Percentiles rank a stretch among this genome's conserved stretches.
Evolutionary conservation across 2,113 vertebrate species (phyloP).

Genomic region (Hucho hucho): DNA sequence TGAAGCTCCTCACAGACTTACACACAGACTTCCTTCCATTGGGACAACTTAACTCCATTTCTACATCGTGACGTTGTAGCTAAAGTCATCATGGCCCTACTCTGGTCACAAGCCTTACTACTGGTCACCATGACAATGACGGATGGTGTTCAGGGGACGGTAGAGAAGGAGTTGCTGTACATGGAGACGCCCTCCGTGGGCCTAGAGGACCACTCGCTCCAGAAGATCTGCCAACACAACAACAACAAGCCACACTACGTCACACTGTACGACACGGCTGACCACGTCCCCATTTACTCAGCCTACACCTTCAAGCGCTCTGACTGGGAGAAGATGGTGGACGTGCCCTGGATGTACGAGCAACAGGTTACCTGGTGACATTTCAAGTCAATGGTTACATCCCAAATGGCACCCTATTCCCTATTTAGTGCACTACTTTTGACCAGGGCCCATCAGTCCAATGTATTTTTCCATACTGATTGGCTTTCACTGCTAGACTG

Average conservation of each 20-base stretch:
- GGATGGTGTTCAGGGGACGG: slow-evolving; percentile 39
- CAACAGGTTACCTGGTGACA: slow-evolving; percentile 62
- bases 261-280: slow-evolving; percentile 60
- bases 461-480: too few species aligned
- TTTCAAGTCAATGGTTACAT: too few species aligned
- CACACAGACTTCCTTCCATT: not conserved
- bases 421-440: too few species aligned
- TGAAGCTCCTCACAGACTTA: not conserved
- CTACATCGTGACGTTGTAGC: not conserved
- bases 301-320: slow-evolving; percentile 71
- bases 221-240: slow-evolving; percentile 69
- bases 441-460: not conserved
- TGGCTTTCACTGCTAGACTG: too few species aligned
- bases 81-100: slow-evolving; percentile 36
- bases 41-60: not conserved
- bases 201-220: slow-evolving; percentile 40
- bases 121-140: slow-evolving; percentile 12
- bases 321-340: slow-evolving; percentile 57
- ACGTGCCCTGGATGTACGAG: slow-evolving; percentile 73
- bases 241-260: slow-evolving; percentile 61
- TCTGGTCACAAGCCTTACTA: slow-evolving; percentile 29
- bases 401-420: too few species aligned
- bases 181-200: slow-evolving; percentile 61
- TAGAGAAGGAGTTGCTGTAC: slow-evolving; percentile 67
- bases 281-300: slow-evolving; percentile 66